Conservation (phyloP, 2,113 vertebrate genomes). For the Anguilla japonica region DNA sequence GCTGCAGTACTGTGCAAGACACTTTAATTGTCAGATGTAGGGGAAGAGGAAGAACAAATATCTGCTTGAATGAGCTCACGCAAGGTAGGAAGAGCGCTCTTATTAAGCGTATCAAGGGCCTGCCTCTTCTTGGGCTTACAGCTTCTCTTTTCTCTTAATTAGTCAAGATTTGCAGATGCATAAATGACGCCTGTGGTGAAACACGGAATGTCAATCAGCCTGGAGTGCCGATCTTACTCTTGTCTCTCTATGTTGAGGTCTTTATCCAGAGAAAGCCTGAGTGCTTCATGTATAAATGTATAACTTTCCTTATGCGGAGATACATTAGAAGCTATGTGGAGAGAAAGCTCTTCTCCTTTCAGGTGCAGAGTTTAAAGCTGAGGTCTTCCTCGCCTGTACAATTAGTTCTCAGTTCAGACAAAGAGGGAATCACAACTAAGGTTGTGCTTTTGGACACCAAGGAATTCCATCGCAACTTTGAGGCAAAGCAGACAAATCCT, state of each 20-base stretch:
- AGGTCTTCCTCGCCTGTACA: background rate
- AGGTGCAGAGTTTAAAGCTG: background rate
- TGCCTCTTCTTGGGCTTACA: constrained; percentile 18
- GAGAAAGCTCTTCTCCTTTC: background rate
- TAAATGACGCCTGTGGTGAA: background rate
- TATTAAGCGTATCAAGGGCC: constrained; percentile 34
- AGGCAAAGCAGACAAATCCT: background rate
- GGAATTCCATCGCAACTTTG: background rate
- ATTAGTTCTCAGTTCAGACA: background rate
- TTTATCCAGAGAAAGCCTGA: background rate
- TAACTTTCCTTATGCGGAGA: background rate
- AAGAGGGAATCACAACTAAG: background rate
- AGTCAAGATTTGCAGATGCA: constrained; percentile 13
- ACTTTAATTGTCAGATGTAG: constrained; percentile 17
- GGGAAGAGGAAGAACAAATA: constrained; percentile 13
- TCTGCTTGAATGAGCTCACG: constrained; percentile 13
- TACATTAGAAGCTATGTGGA: background rate
- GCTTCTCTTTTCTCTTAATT: constrained; percentile 9
- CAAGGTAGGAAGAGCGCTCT: constrained; percentile 14
- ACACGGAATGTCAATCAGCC: background rate
- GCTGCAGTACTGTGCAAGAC: background rate
- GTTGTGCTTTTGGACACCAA: background rate
- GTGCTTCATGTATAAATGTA: background rate
- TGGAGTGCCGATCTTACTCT: background rate
- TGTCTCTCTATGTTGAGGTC: too few relatives aligned